Conservation (phyloP, 1,140 invertebrate genomes). For the Battus philenor region DNA sequence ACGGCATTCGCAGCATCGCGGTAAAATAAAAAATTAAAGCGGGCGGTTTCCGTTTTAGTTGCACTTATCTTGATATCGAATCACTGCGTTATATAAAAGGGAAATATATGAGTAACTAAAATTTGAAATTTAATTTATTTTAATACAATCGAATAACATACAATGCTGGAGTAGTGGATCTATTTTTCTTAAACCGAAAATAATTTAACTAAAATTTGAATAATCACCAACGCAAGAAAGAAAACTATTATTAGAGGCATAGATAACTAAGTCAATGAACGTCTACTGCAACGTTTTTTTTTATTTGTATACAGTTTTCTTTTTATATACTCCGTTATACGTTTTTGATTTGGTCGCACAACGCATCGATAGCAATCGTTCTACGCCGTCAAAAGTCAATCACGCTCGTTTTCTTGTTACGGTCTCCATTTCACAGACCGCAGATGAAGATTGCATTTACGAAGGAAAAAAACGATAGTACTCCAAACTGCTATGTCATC, state of each 20-base stretch:
- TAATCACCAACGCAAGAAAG: no score
- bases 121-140: not conserved
- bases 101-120: no score
- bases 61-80: no score
- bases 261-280: conserved; percentile 35
- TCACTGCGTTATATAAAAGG: no score
- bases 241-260: no score
- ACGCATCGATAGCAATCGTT: conserved; percentile 29
- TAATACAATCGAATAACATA: no score
- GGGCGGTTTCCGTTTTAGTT: not conserved
- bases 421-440: conserved; percentile 38
- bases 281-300: conserved; percentile 23
- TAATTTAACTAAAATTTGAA: no score
- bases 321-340: conserved; percentile 25
- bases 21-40: conserved; percentile 6
- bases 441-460: conserved; percentile 35
- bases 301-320: conserved; percentile 21
- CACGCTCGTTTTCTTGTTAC: conserved; percentile 34
- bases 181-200: no score
- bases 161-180: no score
- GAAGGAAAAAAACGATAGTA: conserved; percentile 28
- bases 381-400: conserved; percentile 39
- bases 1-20: conserved; percentile 28
- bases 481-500: conserved; percentile 58
- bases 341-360: conserved; percentile 26